These are phyloP conservation scores for Aporrectodea caliginosa DNA, from an alignment of 1,140 invertebrate species.

Conservation along the genomic window DNA sequence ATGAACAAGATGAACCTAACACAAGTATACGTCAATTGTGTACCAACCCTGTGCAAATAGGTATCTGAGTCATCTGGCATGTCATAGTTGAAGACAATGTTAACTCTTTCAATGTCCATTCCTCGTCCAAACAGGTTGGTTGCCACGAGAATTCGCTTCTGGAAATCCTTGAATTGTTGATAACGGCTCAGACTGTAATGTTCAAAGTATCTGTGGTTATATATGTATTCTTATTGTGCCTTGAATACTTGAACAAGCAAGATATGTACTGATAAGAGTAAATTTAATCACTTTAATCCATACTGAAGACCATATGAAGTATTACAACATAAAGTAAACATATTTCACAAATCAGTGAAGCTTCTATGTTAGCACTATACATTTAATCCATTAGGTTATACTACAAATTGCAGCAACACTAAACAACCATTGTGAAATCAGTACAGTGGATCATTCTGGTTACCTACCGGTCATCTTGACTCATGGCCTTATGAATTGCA, in stretches of 20 bases:
- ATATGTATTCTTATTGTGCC: too few species aligned
- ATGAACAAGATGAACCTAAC: too few species aligned
- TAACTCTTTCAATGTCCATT: conserved; percentile 75
- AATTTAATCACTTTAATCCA: too few species aligned
- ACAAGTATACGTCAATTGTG: too few species aligned
- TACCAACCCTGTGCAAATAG: conserved; percentile 84
- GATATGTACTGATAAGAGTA: too few species aligned
- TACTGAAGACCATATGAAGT: too few species aligned
- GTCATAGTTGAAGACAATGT: conserved; percentile 99
- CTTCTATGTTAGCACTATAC: neutral
- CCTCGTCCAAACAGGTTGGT: conserved; percentile 96
- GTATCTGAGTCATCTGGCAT: conserved; percentile 99
- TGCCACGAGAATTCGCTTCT: conserved; percentile 95
- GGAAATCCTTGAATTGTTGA: conserved; percentile 99
- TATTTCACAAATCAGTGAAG: neutral
- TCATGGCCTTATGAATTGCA: conserved; percentile 97
- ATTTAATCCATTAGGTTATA: neutral
- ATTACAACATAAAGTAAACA: neutral
- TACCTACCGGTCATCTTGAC: conserved; percentile 86
- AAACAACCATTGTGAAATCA: too few species aligned
- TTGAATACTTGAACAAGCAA: too few species aligned
- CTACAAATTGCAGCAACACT: too few species aligned
- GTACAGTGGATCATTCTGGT: too few species aligned
- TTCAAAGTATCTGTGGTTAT: too few species aligned
- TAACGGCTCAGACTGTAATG: conserved; percentile 68